Conservation (phyloP, 2,113 vertebrate genomes). For the Prolemur simus region DNA sequence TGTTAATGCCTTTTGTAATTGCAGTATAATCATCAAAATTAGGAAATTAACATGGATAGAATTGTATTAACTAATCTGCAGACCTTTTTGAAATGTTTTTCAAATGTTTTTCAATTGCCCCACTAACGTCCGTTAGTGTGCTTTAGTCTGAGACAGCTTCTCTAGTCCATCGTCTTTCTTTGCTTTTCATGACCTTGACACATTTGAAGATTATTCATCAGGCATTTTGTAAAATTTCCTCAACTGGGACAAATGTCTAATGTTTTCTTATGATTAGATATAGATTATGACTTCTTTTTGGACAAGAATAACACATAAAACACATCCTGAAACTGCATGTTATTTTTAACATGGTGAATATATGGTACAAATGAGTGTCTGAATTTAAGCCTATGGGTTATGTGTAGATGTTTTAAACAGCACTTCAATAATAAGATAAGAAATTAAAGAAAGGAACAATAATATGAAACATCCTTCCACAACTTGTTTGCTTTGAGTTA, state of each 20-base stretch:
- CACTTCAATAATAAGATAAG: not conserved
- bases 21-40: not conserved
- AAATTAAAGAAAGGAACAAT: constrained; percentile 5
- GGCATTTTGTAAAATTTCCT: not conserved
- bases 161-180: not conserved
- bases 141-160: not conserved
- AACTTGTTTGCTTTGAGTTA: not conserved
- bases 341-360: constrained; percentile 25
- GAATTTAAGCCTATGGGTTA: not conserved
- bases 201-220: not conserved
- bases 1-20: not conserved
- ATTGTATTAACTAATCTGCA: not conserved
- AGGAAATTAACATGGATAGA: not conserved
- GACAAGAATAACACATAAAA: not conserved
- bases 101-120: not conserved
- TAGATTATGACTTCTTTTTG: not conserved
- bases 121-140: not conserved
- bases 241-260: not conserved
- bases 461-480: not conserved
- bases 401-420: not conserved
- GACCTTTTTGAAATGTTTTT: not conserved
- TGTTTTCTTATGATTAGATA: not conserved
- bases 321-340: not conserved
- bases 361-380: constrained; percentile 49
- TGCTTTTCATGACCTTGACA: not conserved